Evolutionary conservation across 2,113 vertebrate genomes (phyloP), one percentile per base, ranked within the genome.

Genomic region (Myrmecophaga tridactyla): DNA sequence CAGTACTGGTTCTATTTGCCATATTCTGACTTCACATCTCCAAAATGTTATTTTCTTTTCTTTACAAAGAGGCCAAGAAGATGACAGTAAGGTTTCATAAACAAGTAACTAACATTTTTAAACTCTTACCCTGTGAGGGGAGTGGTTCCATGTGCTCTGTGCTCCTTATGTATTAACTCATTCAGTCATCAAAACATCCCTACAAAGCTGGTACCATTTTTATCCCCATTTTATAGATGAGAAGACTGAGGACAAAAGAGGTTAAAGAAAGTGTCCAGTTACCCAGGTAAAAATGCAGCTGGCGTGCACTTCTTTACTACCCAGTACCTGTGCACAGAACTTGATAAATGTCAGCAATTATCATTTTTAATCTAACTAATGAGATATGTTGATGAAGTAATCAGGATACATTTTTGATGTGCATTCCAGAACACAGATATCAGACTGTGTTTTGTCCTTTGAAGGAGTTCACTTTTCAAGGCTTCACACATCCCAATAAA

Each of bases 361-460:
- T 6, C 21, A 27, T 31, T 83, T 85, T 65, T 31, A 75, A 34
- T 89, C 56, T 89, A 93, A 63, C 63, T 95, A 93, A 89, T 75
- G 86, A 94, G 34, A 34, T 78, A 51, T 41, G 43, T 91, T 77
- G 29, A 58, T 34, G 39, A 69, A 75, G 39, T 56, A 86, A 93
- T 94, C 76, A 85, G 62, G 73, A 86, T 91, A 25, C 36, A 63
- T 87, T 85, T 86, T 94, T 77, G 87, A 90, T 41, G 41, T 62
- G 41, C 69, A 88, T 89, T 94, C 15, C 46, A 95, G 93, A 93
- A 77, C 58, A 46, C 2, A 95, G 77, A n/a, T 43, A 65, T 76
- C 86, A 89, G 77, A 86, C 91, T 48, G 62, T 77, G 29, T 76
- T 94, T 84, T 91, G 82, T 56, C 83, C 48, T 91, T 97, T 78